Base-by-base conservation (phyloP, 2,888 invertebrate genomes). In the Drosophila recens region DNA sequence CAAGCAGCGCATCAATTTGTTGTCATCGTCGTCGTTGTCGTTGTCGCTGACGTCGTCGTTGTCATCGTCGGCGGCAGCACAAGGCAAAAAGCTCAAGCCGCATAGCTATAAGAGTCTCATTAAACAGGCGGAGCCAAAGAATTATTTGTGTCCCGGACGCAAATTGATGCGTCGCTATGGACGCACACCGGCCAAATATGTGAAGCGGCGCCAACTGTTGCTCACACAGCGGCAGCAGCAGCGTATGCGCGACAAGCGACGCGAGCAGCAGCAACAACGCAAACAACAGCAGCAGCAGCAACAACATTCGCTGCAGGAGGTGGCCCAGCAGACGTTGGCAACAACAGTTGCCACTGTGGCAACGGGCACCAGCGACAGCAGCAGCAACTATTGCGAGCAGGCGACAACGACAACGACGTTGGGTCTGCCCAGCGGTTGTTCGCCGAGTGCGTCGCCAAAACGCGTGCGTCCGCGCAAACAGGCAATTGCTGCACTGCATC, bases 81-180 rank as follows among this genome's bases (percentile, higher is more conserved):
- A 79, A 33, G 88, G 86, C 61, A 93, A 92, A 59, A 92, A 92
- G 72, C 84, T 92, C 13, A 87, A 92, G 45, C 82, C 90, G 43
- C 92, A 92, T 66, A 91, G 93, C 78, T 93, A 93, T 72, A 93
- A 93, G 76, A 92, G 90, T 79, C 90, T 93, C 59, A 93, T 93
- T 45, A 93, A 92, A 67, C 92, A 92, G 79, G 87, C 92, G 1
- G 92, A 92, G 77, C 92, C 92, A 52, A 92, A 91, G 78, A 89
- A 91, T 20, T 93, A 93, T 65, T 79, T 93, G 20, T 93, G 92
- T 66, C 85, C 92, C 4, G 91, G 92, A 17, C 89, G 91, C 30
- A 90, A 88, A 33, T 89, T 90, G 30, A 84, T 88, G 48, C 90
- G 89, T 58, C 90, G 92, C 6, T 92, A 90, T 56, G 89, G 91